Evolutionary conservation across 1,140 invertebrate genomes (phyloP).

Genomic region (Drosophila lacteicornis): DNA sequence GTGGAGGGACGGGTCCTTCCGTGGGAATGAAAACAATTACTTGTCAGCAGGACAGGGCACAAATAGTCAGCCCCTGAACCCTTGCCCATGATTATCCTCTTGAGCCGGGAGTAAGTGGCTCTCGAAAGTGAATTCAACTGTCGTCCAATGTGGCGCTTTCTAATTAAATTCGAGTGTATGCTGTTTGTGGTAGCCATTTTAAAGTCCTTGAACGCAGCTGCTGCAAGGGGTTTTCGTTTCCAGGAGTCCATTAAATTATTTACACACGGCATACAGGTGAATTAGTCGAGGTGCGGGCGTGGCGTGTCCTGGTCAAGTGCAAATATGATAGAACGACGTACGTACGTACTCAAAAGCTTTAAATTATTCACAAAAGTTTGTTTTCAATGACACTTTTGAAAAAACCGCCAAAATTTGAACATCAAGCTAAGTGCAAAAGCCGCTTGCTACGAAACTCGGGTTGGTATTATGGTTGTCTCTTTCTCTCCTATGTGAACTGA

Average conservation of each 20-base stretch:
- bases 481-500: background rate
- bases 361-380: constrained; percentile 23
- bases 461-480: background rate
- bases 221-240: constrained; percentile 22
- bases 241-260: constrained; percentile 52
- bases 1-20: constrained; percentile 4
- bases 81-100: background rate
- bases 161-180: constrained; percentile 28
- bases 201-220: constrained; percentile 66
- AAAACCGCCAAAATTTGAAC: background rate
- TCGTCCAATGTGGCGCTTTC: constrained; percentile 34
- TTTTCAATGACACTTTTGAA: background rate
- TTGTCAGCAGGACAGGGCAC: constrained; percentile 23
- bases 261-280: constrained; percentile 36
- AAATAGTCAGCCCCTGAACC: background rate
- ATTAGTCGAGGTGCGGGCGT: constrained; percentile 22
- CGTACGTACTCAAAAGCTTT: constrained; percentile 21
- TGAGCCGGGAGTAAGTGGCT: background rate
- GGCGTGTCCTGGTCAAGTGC: constrained; percentile 27
- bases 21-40: constrained; percentile 55
- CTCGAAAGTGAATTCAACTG: constrained; percentile 15
- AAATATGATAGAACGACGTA: constrained; percentile 24
- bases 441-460: background rate
- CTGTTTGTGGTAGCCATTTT: constrained; percentile 32
- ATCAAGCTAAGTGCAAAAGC: rapidly evolving